Conservation (phyloP, 1,140 invertebrate species). For the Drosophila baimaii region DNA sequence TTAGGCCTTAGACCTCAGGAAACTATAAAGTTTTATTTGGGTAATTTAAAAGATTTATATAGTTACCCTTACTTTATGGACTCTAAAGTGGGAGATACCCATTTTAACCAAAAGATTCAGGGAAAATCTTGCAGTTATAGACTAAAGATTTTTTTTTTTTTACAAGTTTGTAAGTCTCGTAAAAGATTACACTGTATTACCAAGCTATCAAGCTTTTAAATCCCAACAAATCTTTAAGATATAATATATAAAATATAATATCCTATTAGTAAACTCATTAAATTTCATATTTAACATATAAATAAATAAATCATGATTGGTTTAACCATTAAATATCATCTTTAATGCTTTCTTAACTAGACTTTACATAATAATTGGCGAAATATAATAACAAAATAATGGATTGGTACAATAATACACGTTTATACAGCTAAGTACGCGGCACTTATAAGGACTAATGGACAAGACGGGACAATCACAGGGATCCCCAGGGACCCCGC, state of each 20-base stretch:
- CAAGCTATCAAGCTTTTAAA: too few species aligned
- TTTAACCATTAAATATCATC: slow-evolving; percentile 29
- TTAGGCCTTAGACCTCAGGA: neutral
- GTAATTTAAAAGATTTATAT: neutral
- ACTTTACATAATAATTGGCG: slow-evolving; percentile 24
- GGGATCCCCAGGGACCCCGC: slow-evolving; percentile 18
- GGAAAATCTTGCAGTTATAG: neutral
- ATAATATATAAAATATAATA: neutral
- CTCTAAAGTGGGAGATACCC: neutral
- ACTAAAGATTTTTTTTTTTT: neutral
- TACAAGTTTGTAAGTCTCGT: neutral
- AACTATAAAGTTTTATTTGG: neutral
- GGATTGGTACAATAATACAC: slow-evolving; percentile 46
- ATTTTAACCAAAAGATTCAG: neutral
- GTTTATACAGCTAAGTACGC: slow-evolving; percentile 67
- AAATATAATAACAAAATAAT: slow-evolving; percentile 19
- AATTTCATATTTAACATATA: neutral
- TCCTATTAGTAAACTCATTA: neutral
- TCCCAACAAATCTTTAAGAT: neutral
- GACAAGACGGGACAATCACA: slow-evolving; percentile 74
- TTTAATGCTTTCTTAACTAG: slow-evolving; percentile 49
- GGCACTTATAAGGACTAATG: slow-evolving; percentile 70
- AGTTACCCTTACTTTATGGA: neutral
- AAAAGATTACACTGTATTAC: too few species aligned
- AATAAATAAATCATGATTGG: neutral